A percentile compares a stretch with the other conserved stretches of the same genome.
Evolutionary conservation across 2,888 invertebrate species (phyloP).

Genomic region (Formica aserva): DNA sequence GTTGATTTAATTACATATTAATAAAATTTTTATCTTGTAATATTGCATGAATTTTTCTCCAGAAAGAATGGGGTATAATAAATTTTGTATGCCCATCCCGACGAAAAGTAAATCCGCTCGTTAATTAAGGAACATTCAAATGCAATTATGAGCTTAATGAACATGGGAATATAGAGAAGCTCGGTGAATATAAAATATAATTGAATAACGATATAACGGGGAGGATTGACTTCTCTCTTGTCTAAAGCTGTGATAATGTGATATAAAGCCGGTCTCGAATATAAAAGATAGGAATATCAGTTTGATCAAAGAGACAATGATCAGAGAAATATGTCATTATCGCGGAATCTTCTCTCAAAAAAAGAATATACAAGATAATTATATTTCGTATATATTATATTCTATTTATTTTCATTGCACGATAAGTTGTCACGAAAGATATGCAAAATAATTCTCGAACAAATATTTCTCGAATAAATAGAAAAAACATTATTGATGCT

Average conservation of each 20-base stretch:
- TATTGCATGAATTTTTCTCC: conserved; percentile 18
- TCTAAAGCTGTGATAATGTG: not conserved
- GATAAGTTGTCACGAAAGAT: not conserved
- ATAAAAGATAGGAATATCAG: not conserved
- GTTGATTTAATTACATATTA: conserved; percentile 19
- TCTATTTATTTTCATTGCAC: not conserved
- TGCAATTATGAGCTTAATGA: conserved; percentile 39
- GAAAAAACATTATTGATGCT: not conserved
- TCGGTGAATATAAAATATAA: conserved; percentile 35
- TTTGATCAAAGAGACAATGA: not conserved
- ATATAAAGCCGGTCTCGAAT: conserved; percentile 13
- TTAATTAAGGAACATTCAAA: conserved; percentile 49
- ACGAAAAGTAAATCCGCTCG: conserved; percentile 37
- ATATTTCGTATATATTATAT: not conserved
- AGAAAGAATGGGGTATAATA: conserved; percentile 29
- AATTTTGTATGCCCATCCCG: not conserved
- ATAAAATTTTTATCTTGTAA: conserved; percentile 18
- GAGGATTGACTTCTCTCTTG: not conserved
- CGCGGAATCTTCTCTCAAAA: not conserved
- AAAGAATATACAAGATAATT: not conserved
- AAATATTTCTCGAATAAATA: not conserved
- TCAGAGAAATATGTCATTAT: not conserved
- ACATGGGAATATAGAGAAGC: conserved; percentile 2
- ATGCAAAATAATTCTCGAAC: not conserved
- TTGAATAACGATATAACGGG: conserved; percentile 20